Evolutionary conservation across 2,797 vertebrate species (phyloP).

Genomic region (Danionella dracula): DNA sequence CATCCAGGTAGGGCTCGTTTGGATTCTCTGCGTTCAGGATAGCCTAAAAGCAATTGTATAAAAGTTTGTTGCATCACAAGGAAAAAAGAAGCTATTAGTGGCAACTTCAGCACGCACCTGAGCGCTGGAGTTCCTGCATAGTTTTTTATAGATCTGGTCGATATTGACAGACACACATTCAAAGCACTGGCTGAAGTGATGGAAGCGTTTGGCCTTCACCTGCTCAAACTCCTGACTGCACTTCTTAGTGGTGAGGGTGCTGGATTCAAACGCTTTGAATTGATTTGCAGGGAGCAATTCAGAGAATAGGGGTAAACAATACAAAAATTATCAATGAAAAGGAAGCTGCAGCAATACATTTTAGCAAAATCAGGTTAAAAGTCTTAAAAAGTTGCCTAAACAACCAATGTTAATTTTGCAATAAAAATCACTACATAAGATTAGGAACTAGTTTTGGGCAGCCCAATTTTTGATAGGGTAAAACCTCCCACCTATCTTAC

Average conservation of each 20-base stretch:
- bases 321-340: background rate
- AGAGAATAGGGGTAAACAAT: background rate
- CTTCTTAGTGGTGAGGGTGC: conserved; percentile 71
- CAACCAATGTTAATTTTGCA: too few relatives aligned
- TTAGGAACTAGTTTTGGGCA: too few relatives aligned
- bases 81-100: too few relatives aligned
- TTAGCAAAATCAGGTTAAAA: too few relatives aligned
- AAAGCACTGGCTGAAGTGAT: conserved; percentile 82
- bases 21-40: conserved; percentile 86
- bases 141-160: conserved; percentile 89
- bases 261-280: conserved; percentile 85
- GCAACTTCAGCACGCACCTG: too few relatives aligned
- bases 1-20: conserved; percentile 90
- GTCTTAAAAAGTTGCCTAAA: too few relatives aligned
- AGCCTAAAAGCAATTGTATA: conserved; percentile 65
- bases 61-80: too few relatives aligned
- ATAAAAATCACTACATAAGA: too few relatives aligned
- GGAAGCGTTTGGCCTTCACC: conserved; percentile 76
- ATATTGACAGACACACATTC: conserved; percentile 82
- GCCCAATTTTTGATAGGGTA: too few relatives aligned
- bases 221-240: conserved; percentile 81
- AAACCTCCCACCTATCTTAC: too few relatives aligned
- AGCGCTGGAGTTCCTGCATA: conserved; percentile 85
- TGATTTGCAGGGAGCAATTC: conserved; percentile 44
- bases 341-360: too few relatives aligned